Evolutionary conservation across 92 coral and sea anemone species (phyloP), one percentile per base, ranked within the genome.

Genomic region (Umimayanthus chanpuru): DNA sequence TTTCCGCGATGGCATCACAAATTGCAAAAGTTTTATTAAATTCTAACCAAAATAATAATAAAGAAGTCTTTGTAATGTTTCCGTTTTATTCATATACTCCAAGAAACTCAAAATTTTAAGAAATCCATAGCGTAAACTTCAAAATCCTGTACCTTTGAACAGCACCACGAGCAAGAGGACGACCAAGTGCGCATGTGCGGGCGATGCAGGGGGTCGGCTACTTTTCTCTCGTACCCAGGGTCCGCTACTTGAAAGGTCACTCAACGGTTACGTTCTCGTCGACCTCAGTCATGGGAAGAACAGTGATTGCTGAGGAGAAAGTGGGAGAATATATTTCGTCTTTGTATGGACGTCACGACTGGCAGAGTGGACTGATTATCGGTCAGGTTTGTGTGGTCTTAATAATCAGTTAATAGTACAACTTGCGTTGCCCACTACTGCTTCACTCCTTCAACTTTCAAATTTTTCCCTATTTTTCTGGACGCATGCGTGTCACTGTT

Each of bases 161-260:
- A 93, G 92, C 92, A 95, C 99, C 98, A 97, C 98, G 96, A 94
- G 98, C 88, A 86, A 92, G 96, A 96, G 93, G 95, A 79, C 55
- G 85, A 76, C 85, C 10, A 5, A 84, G 15, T 79, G 92, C 98
- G 99, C 99, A 94, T 94, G 99, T 88, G 92, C 85, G 21, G 81
- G 41, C 91, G 39, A 89, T 91, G 98, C 94, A 87, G 95, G 96
- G 96, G 96, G 95, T 85, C 92, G 23, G 36, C 36, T 32, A 32
- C 36, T 25, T 4, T 30, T 25, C 23, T 65, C 76, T 81, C 53
- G 86, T 81, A 23, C 86, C 87, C 87, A 83, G 87, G 41, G 66
- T 36, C 30, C 41, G 43, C 87, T 9, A 30, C 50, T 38, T 26
- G 9, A 41, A 16, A n/a, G 30, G 32, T 21, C 9, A 20, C 36